Evolutionary conservation across 2,113 vertebrate genomes (phyloP).

Genomic region (Nibea albiflora): DNA sequence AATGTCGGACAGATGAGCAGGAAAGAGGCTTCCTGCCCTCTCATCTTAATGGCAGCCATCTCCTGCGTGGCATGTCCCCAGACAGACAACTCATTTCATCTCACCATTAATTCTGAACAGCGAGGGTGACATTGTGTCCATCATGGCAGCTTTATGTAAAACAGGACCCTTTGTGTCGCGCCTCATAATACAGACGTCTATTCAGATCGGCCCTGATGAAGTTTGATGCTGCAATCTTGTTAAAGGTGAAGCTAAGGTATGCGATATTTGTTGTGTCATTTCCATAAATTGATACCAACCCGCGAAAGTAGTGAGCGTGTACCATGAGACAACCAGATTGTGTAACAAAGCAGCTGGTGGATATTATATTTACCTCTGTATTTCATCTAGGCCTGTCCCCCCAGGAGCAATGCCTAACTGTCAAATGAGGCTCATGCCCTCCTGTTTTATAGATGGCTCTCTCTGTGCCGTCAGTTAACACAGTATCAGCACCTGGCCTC

Average conservation of each 20-base stretch:
- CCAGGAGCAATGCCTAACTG: conserved; percentile 33
- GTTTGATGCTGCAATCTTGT: conserved; percentile 14
- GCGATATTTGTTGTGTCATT: conserved; percentile 3
- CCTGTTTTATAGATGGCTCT: conserved; percentile 53
- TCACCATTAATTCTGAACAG: conserved; percentile 53
- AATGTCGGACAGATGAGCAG: conserved; percentile 66
- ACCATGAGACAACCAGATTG: background rate
- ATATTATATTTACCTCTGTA: conserved; percentile 43
- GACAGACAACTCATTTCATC: conserved; percentile 69
- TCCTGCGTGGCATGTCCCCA: conserved; percentile 54
- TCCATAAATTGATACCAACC: conserved; percentile 1
- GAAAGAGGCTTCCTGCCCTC: conserved; percentile 61
- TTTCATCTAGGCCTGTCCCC: conserved; percentile 23
- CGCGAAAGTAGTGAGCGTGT: conserved; percentile 6
- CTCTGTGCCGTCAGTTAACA: conserved; percentile 46
- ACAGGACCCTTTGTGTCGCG: conserved; percentile 32
- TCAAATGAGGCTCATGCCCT: conserved; percentile 35
- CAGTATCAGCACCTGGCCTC: conserved; percentile 60
- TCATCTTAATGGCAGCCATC: conserved; percentile 71
- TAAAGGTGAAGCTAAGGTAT: conserved; percentile 17
- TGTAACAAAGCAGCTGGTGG: conserved; percentile 29
- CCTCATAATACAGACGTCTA: conserved; percentile 39
- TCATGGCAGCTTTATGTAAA: conserved; percentile 60
- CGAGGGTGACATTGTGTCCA: conserved; percentile 65
- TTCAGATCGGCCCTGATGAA: background rate